Base-by-base conservation (phyloP, 2,113 vertebrate species). In the Colossoma macropomum region DNA sequence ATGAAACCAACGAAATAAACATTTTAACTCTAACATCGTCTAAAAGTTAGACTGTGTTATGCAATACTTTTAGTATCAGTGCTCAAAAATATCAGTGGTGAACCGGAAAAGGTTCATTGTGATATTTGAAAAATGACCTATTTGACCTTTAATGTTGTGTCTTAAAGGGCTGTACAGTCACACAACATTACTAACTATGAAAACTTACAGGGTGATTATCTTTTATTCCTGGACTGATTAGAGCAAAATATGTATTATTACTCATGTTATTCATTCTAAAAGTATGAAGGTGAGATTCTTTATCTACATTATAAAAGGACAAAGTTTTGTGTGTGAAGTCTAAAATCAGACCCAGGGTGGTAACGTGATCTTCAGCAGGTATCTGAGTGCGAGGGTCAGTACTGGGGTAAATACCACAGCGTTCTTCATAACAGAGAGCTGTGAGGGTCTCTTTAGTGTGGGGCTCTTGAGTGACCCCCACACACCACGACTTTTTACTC, bases 251-350 rank as follows among this genome's bases (percentile, higher is more conserved):
- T 21, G 32, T 34, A 28, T 68, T 68, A 12, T 68, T 68, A 12
- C 19, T 34, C 30, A 32, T 68, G 19, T 68, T 34, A 27, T n/a
- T n/a, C n/a, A n/a, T n/a, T n/a, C n/a, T n/a, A n/a, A n/a, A n/a
- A n/a, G 50, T 83, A 15, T 68, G 56, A 19, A 83, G 30, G 45
- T 50, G 65, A 50, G 21, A 2, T n/a, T 25, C 1, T 73, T 71
- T 32, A 41, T 54, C 54, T 56, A 12, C 75, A 52, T 73, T 74
- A 70, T 38, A 82, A 50, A 86, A 86, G 59, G 75, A 74, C 9
- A 82, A 17, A 41, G 15, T 28, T 16, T 73, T 34, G 4, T 10
- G 3, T 1, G 48, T 27, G 38, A 30, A 50, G 62, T 85, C 70
- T 23, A 82, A 54, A 19, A 59, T 11, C 45, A 85, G 27, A 38